Evolutionary conservation across 2,797 vertebrate genomes (phyloP), one percentile per base, ranked within the genome.

Genomic region (Orientallactaga sibirica): DNA sequence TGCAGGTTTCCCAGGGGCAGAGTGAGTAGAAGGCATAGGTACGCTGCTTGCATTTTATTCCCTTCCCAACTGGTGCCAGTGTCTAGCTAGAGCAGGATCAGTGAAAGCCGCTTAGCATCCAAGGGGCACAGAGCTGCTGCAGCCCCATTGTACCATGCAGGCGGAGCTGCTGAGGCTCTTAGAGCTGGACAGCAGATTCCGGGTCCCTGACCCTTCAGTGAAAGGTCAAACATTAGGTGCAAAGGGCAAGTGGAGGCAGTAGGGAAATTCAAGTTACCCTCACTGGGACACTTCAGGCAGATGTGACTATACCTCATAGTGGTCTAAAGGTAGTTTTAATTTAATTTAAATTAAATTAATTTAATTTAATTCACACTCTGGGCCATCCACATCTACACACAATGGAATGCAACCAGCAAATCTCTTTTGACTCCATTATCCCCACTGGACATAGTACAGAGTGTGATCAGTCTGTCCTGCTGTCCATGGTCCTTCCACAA

Each of bases 281-380:
- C 12, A 4, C 41, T 3, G 1, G 14, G 67, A 64, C 18, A 14
- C 12, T 7, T 3, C 0, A 9, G 16, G 66, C 1, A 4, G 22
- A 8, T 27, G 19, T 19, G 4, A 7, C 9, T 1, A 5, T 3
- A 14, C 71, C 29, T 8, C 8, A 8, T 1, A 3, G n/a, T 24
- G 25, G 33, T 18, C 12, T 52, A 37, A 75, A 29, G 61, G 20
- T 27, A 75, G 18, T 83, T 52, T 91, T 41, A 24, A 37, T 37
- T 37, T 37, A 37, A 37, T 37, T 37, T 37, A 37, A 37, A 37
- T 37, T 37, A 37, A 37, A 37, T 37, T 37, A 37, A 37, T 37
- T 37, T 37, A 37, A 37, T 37, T 37, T 11, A 20, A 20, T 15
- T 33, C 3, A 11, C 15, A 27, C 24, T 5, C 48, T 33, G 3